Percentiles rank a stretch among this genome's conserved stretches.
These are phyloP conservation scores for Mormyrops attenuatus DNA, from an alignment of 2,797 vertebrate genomes.

Conservation along the genomic window DNA sequence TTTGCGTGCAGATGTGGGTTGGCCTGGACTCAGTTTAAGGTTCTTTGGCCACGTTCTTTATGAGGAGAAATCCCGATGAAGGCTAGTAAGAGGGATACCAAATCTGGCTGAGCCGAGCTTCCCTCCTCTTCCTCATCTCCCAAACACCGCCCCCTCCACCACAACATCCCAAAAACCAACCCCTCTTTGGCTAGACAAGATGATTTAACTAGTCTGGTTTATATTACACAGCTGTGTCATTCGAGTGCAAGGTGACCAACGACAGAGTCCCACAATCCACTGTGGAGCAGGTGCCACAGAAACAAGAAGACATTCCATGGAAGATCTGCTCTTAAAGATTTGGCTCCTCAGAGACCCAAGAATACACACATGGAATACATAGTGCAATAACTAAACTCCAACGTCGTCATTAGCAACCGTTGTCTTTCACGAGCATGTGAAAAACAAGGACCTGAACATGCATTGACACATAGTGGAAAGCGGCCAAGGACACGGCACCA, in stretches of 20 bases:
- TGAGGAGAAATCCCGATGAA: not conserved
- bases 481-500: not conserved
- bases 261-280: not conserved
- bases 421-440: not conserved
- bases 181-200: not conserved
- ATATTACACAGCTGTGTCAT: not conserved
- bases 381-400: not conserved
- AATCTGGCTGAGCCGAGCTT: not conserved
- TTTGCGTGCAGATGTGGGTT: not conserved
- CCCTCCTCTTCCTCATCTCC: not conserved
- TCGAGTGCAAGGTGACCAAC: not conserved
- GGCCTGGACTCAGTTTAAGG: not conserved
- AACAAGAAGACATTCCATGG: not conserved
- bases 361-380: not conserved
- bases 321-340: not conserved
- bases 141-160: not conserved
- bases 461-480: not conserved
- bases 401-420: not conserved
- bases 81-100: not conserved
- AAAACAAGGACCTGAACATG: not conserved
- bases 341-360: not conserved
- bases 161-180: not conserved
- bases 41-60: not conserved
- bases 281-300: not conserved
- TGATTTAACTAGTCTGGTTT: not conserved